Percentiles rank a stretch among this genome's conserved stretches.
Evolutionary conservation across 2,888 invertebrate species (phyloP).

Genomic region (Pyrrhosoma nymphula): DNA sequence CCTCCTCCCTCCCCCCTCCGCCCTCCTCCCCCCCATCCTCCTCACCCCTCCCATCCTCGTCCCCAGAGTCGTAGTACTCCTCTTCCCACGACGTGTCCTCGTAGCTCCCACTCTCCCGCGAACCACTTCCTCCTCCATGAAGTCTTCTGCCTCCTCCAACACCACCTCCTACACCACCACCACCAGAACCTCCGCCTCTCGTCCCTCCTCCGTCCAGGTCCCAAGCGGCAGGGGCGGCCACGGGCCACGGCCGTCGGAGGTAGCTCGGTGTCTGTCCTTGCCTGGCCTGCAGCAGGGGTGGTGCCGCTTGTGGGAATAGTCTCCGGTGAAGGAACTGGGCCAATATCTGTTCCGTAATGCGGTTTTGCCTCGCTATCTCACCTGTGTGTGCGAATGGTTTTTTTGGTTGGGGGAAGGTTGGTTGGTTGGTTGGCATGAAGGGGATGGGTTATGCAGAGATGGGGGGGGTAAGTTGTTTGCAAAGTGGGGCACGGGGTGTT

Average conservation of each 20-base stretch:
- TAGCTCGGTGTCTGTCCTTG: constrained; percentile 71
- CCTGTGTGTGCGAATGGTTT: constrained; percentile 73
- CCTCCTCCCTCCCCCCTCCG: neutral
- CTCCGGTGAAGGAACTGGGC: constrained; percentile 87
- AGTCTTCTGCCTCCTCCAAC: neutral
- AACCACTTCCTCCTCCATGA: neutral
- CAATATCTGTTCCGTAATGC: constrained; percentile 88
- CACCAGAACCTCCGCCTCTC: neutral
- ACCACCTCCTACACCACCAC: neutral
- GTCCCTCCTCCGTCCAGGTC: neutral
- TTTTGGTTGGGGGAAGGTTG: neutral
- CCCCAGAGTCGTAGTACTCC: neutral
- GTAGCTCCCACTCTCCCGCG: neutral
- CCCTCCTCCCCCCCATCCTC: neutral
- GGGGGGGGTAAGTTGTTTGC: neutral
- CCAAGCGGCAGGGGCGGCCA: constrained; percentile 79
- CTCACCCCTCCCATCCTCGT: neutral
- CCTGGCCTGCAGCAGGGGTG: constrained; percentile 80
- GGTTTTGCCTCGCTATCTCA: constrained; percentile 87
- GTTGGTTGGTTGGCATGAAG: neutral
- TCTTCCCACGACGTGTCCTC: constrained; percentile 3
- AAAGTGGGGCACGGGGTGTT: too few species aligned
- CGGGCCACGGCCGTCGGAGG: constrained; percentile 76
- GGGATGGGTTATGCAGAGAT: neutral
- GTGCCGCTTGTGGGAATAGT: constrained; percentile 81